phyloP scores from a whole-genome alignment of 1,140 invertebrate species.

The Geopemphigus sp. region DNA sequence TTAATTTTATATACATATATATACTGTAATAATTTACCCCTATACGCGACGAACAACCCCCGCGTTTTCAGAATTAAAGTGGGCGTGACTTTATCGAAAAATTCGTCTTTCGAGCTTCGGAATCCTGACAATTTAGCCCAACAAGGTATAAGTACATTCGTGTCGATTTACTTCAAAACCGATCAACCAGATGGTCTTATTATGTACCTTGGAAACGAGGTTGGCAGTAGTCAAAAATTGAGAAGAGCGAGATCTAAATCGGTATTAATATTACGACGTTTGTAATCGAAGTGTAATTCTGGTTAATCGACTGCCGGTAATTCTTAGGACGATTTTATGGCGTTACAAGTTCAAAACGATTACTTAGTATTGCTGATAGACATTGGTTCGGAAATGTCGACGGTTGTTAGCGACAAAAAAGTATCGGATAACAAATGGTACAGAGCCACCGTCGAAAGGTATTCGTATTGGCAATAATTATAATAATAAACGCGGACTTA shows the following conservation, averaged over 20 bases:
- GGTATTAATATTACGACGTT: constrained; percentile 40
- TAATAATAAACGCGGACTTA: background rate
- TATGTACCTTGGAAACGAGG: constrained; percentile 85
- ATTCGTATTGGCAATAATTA: constrained; percentile 15
- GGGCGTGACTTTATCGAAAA: constrained; percentile 81
- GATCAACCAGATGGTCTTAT: constrained; percentile 76
- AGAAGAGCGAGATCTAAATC: constrained; percentile 61
- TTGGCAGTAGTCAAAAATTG: constrained; percentile 60
- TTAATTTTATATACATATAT: background rate
- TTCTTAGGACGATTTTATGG: constrained; percentile 83
- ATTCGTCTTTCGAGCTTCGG: constrained; percentile 78
- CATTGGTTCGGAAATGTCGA: constrained; percentile 74
- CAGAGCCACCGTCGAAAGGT: constrained; percentile 84
- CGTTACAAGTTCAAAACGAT: constrained; percentile 84
- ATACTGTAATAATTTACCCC: background rate
- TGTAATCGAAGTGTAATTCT: background rate
- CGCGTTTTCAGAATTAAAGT: constrained; percentile 70
- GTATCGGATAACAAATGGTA: constrained; percentile 88
- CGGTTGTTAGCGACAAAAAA: constrained; percentile 70
- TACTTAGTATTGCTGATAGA: constrained; percentile 83
- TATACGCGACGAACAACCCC: constrained; percentile 52
- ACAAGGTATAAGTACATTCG: constrained; percentile 78
- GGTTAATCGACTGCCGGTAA: background rate
- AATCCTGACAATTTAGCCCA: constrained; percentile 79
- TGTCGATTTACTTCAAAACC: constrained; percentile 85